Base-by-base conservation (phyloP, 2,888 invertebrate genomes). In the Microplitis deprimator region DNA sequence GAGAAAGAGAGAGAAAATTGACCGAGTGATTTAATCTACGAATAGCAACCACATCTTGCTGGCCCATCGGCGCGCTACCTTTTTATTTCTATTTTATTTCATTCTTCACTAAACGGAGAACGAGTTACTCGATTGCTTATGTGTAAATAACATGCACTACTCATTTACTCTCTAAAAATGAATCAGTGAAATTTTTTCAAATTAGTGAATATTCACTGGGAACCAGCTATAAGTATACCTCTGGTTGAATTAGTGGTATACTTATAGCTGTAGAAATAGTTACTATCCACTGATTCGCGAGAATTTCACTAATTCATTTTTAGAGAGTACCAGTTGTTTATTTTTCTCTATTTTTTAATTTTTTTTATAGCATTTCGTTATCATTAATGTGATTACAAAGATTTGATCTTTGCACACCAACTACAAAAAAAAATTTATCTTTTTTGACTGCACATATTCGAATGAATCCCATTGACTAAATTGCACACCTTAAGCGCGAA, bases 11-110 rank as follows among this genome's bases (percentile, higher is more conserved):
- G 84, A 84, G 85, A 86, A 86, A 86, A 87, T 82, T 86, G 84
- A 84, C 82, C 82, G 83, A 83, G 83, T 82, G 84, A 86, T 85
- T 85, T 83, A 83, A 85, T 85, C 83, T 83, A 80, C 81, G 81
- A 82, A 80, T 81, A 81, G 80, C 81, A 78, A 77, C 75, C 79
- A 75, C 77, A 39, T 68, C 77, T 75, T 78, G 78, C 74, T 78
- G 81, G 79, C 80, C 76, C 73, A 76, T 77, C 77, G 79, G 68
- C 65, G 40, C 16, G 72, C 75, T 78, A 78, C 72, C 75, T 80
- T 71, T 68, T 77, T 78, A 76, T 78, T 77, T 79, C 71, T 76
- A 61, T 74, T 77, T 79, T 38, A 50, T 64, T 70, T 16, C 70
- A 17, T 59, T 60, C n/a, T 29, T 70, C 41, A 17, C 20, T 41